These are phyloP conservation scores for Macrotis lagotis DNA, from an alignment of 2,113 vertebrate genomes.

Conservation along the genomic window DNA sequence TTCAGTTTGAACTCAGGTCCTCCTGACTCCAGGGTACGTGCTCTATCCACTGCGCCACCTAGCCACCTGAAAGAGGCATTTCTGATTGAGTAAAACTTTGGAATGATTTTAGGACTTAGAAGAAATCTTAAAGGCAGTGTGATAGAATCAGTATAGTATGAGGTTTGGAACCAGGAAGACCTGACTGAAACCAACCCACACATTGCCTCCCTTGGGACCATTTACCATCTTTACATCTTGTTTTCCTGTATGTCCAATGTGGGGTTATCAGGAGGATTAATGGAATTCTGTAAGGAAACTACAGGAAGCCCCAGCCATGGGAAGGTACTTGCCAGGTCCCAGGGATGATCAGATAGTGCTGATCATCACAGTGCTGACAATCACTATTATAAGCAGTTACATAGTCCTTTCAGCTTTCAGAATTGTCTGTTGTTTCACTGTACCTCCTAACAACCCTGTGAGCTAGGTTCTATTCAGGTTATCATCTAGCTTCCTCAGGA, in stretches of 20 bases:
- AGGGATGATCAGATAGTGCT: background rate
- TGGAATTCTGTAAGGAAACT: background rate
- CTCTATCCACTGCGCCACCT: no score
- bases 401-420: background rate
- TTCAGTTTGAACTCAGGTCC: no score
- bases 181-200: background rate
- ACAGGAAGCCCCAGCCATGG: background rate
- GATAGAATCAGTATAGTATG: background rate
- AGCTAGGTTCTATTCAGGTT: background rate
- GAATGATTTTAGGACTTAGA: background rate
- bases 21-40: no score
- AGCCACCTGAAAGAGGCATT: no score
- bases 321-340: background rate
- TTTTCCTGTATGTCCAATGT: background rate
- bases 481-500: background rate
- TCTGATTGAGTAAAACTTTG: background rate
- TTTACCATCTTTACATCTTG: background rate
- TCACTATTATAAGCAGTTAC: background rate
- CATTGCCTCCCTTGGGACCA: background rate
- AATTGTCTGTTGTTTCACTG: background rate
- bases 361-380: no score
- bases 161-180: background rate
- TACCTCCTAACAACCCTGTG: background rate
- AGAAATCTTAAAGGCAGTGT: background rate
- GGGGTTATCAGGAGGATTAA: background rate